phyloP scores from a whole-genome alignment of 2,888 invertebrate genomes.

The Nycteola revayana region DNA sequence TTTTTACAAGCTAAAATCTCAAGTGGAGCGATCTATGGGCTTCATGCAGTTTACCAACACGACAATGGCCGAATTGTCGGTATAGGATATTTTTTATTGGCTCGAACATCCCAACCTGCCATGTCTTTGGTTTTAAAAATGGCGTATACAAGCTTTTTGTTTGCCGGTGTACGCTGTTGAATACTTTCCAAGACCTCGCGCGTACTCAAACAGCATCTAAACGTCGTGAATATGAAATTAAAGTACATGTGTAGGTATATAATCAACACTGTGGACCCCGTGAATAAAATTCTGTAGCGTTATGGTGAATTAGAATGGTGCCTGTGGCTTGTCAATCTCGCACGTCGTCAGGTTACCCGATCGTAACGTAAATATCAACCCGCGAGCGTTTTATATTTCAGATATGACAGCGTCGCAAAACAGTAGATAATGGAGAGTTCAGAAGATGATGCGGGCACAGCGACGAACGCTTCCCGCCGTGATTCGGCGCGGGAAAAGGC shows the following conservation, averaged over 20 bases:
- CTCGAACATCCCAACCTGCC: slow-evolving; percentile 78
- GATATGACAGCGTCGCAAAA: slow-evolving; percentile 78
- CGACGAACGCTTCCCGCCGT: slow-evolving; percentile 78
- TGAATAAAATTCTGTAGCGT: slow-evolving; percentile 76
- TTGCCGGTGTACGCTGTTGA: slow-evolving; percentile 82
- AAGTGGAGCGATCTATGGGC: slow-evolving; percentile 80
- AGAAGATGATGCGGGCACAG: slow-evolving; percentile 81
- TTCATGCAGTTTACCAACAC: slow-evolving; percentile 81
- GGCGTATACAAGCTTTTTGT: slow-evolving; percentile 84
- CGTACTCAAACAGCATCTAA: slow-evolving; percentile 63
- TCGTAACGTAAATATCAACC: slow-evolving; percentile 78
- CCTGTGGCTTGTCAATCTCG: slow-evolving; percentile 79
- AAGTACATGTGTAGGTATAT: slow-evolving; percentile 80
- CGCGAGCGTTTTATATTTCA: slow-evolving; percentile 78
- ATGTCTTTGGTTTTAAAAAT: slow-evolving; percentile 84
- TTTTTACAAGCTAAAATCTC: slow-evolving; percentile 75
- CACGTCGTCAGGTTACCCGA: slow-evolving; percentile 79
- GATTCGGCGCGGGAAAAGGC: slow-evolving; percentile 80
- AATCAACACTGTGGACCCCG: slow-evolving; percentile 74
- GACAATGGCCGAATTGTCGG: slow-evolving; percentile 81
- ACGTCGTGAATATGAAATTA: slow-evolving; percentile 80
- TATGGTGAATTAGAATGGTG: slow-evolving; percentile 82
- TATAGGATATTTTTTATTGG: slow-evolving; percentile 81
- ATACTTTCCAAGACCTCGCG: slow-evolving; percentile 70
- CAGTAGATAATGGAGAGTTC: slow-evolving; percentile 82